A percentile compares a stretch with the other conserved stretches of the same genome.
phyloP scores from a whole-genome alignment of 1,140 invertebrate species.

The Copidosoma floridanum region DNA sequence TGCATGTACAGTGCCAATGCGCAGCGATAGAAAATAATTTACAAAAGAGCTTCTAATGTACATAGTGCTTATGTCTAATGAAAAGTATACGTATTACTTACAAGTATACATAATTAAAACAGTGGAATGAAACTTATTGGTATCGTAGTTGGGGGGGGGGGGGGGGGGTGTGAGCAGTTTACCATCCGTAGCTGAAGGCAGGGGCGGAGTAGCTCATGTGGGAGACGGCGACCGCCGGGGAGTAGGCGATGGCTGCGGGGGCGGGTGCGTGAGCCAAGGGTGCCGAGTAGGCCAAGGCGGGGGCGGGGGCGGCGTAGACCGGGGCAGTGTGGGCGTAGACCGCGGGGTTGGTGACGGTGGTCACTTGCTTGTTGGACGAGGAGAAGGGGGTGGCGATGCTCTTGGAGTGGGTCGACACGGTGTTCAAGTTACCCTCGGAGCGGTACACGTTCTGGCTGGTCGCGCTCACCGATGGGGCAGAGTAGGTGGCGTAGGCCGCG shows the following conservation, averaged over 20 bases:
- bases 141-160: too few relatives aligned
- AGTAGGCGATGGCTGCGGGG: slow-evolving; percentile 56
- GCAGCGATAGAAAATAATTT: too few relatives aligned
- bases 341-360: slow-evolving; percentile 62
- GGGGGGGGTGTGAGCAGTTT: too few relatives aligned
- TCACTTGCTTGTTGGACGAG: slow-evolving; percentile 64
- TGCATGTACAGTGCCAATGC: too few relatives aligned
- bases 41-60: too few relatives aligned
- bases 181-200: slow-evolving; percentile 46
- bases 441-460: slow-evolving; percentile 64
- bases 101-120: too few relatives aligned
- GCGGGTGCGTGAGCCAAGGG: slow-evolving; percentile 30
- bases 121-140: too few relatives aligned
- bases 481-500: slow-evolving; percentile 53
- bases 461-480: slow-evolving; percentile 53
- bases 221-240: slow-evolving; percentile 66
- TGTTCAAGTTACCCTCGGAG: slow-evolving; percentile 63
- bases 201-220: slow-evolving; percentile 66
- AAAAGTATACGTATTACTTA: too few relatives aligned
- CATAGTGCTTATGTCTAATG: too few relatives aligned
- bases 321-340: slow-evolving; percentile 29
- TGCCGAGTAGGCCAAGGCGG: slow-evolving; percentile 53
- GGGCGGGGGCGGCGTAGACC: slow-evolving; percentile 36
- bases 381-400: slow-evolving; percentile 69
- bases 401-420: slow-evolving; percentile 65